Evolutionary conservation across 35 echinoderm and acorn worm species (phyloP).

Genomic region (Heliocidaris tuberculata): DNA sequence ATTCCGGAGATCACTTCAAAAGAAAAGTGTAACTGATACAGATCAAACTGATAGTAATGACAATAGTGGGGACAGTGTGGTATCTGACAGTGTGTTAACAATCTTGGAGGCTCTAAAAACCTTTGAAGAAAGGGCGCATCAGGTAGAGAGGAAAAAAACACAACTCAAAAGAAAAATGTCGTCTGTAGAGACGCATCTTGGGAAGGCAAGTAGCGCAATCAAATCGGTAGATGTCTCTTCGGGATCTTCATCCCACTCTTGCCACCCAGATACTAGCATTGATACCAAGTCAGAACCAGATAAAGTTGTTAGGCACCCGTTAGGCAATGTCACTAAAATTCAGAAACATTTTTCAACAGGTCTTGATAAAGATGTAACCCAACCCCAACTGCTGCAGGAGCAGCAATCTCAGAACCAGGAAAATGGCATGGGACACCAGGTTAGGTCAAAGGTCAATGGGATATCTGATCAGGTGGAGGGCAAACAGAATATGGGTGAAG

Average conservation of each 20-base stretch:
- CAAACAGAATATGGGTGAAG: neutral
- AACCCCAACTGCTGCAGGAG: neutral
- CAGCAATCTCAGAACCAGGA: neutral
- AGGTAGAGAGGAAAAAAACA: neutral
- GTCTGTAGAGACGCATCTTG: slow-evolving; percentile 41
- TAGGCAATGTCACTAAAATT: slow-evolving; percentile 21
- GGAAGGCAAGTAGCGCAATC: slow-evolving; percentile 5
- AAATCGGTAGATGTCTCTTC: slow-evolving; percentile 18
- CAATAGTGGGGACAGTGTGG: slow-evolving; percentile 14
- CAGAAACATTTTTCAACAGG: slow-evolving; percentile 31
- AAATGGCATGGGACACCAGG: slow-evolving; percentile 28
- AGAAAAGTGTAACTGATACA: neutral
- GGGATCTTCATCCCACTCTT: neutral
- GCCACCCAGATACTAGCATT: slow-evolving; percentile 19
- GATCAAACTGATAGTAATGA: neutral
- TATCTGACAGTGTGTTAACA: slow-evolving; percentile 41
- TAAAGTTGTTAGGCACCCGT: neutral
- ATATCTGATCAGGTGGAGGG: neutral
- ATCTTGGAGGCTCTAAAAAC: slow-evolving; percentile 24
- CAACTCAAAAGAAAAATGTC: slow-evolving; percentile 28
- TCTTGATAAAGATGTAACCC: neutral
- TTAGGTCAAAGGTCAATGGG: slow-evolving; percentile 38
- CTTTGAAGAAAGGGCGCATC: slow-evolving; percentile 37
- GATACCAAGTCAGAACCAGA: slow-evolving; percentile 26
- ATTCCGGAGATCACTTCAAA: neutral